Evolutionary conservation across 2,888 invertebrate genomes (phyloP).

Genomic region (Aspidiotus rigidus): DNA sequence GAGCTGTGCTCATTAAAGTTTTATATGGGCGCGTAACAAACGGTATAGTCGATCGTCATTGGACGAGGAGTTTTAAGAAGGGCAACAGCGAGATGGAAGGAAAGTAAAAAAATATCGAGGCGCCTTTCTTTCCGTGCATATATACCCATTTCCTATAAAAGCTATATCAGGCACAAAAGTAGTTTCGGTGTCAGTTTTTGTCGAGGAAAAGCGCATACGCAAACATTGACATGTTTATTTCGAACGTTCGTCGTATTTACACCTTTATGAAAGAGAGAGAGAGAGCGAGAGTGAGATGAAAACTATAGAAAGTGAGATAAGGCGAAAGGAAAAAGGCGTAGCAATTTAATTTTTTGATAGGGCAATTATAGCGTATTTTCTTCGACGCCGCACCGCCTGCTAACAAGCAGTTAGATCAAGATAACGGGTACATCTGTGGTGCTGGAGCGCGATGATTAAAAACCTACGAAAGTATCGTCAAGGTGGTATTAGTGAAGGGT

Average conservation of each 20-base stretch:
- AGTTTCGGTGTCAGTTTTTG: too few relatives aligned
- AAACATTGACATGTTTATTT: constrained; percentile 1
- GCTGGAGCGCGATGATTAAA: constrained; percentile 25
- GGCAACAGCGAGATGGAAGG: too few relatives aligned
- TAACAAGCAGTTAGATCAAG: constrained; percentile 29
- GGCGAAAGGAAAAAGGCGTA: constrained; percentile 17
- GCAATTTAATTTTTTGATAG: constrained; percentile 32
- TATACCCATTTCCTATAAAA: too few relatives aligned
- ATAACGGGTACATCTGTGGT: constrained; percentile 28
- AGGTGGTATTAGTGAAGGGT: constrained; percentile 18
- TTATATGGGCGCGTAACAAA: too few relatives aligned
- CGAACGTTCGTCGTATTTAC: constrained; percentile 15
- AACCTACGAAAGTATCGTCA: constrained; percentile 15
- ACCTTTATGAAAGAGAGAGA: constrained; percentile 3
- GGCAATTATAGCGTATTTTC: constrained; percentile 30
- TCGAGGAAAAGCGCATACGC: not conserved
- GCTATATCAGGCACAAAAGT: too few relatives aligned
- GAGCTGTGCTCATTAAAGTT: too few relatives aligned
- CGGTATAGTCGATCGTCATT: too few relatives aligned
- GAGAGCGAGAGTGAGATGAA: constrained; percentile 18
- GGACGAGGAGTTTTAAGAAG: too few relatives aligned
- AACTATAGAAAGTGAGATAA: constrained; percentile 10
- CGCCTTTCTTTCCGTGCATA: too few relatives aligned
- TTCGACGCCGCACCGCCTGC: constrained; percentile 15
- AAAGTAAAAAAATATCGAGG: too few relatives aligned